These are phyloP conservation scores for Rhea americana DNA, from an alignment of 2,113 vertebrate genomes.

Conservation along the genomic window DNA sequence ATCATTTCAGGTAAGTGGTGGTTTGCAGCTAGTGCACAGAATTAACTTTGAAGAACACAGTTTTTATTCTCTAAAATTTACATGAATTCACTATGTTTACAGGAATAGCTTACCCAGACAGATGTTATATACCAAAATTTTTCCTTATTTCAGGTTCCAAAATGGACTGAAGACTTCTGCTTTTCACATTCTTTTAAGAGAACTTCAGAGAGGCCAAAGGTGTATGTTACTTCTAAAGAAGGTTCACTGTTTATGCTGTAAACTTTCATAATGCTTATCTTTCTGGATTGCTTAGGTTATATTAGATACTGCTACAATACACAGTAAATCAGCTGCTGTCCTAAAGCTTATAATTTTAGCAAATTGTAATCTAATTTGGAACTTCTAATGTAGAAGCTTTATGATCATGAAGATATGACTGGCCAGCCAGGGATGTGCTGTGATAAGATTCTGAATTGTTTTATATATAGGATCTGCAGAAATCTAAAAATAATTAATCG, in stretches of 20 bases:
- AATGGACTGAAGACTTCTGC: background rate
- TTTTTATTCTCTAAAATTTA: background rate
- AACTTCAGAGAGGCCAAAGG: background rate
- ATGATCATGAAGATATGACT: background rate
- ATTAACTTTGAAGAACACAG: background rate
- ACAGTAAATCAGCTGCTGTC: background rate
- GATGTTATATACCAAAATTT: background rate
- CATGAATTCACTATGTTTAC: background rate
- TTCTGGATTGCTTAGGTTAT: background rate
- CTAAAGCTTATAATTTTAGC: background rate
- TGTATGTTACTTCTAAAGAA: background rate
- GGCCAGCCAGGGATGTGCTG: background rate
- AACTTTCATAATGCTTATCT: background rate
- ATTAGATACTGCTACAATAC: background rate
- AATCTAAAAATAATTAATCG: background rate
- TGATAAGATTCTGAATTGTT: background rate
- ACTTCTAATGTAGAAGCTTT: background rate
- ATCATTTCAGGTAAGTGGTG: background rate
- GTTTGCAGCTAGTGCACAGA: background rate
- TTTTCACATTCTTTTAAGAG: background rate
- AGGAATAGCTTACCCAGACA: background rate
- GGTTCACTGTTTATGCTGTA: background rate
- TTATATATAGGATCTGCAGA: background rate
- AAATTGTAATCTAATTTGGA: background rate
- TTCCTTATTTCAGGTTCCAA: background rate